Evolutionary conservation across 2,113 vertebrate genomes (phyloP).

Genomic region (Ramphastos sulfuratus): DNA sequence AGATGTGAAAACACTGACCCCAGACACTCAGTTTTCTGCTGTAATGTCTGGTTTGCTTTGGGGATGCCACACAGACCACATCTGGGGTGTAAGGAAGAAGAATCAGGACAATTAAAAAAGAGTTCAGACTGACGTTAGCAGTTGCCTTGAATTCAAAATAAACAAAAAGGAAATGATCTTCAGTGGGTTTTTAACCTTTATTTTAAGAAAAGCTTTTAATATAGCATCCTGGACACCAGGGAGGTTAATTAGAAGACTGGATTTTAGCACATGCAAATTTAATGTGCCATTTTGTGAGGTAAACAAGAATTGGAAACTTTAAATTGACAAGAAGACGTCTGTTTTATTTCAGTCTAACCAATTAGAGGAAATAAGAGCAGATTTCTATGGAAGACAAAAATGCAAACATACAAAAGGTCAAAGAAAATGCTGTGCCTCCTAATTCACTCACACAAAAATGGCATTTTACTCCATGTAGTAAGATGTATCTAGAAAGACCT

Average conservation of each 20-base stretch:
- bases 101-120: background rate
- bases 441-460: background rate
- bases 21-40: background rate
- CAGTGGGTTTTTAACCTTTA: background rate
- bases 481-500: background rate
- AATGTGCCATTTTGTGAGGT: background rate
- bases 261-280: background rate
- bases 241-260: background rate
- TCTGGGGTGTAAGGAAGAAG: background rate
- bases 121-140: background rate
- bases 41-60: background rate
- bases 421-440: background rate
- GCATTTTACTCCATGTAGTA: background rate
- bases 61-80: background rate
- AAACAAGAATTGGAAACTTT: slow-evolving; percentile 26
- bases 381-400: background rate
- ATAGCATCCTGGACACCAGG: background rate
- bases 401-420: slow-evolving; percentile 8
- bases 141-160: background rate
- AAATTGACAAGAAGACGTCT: background rate
- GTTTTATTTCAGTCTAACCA: background rate
- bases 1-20: background rate
- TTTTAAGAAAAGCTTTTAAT: background rate
- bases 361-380: background rate
- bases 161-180: background rate